Base-by-base conservation (phyloP, 2,797 vertebrate genomes). In the Macrochelys suwanniensis region DNA sequence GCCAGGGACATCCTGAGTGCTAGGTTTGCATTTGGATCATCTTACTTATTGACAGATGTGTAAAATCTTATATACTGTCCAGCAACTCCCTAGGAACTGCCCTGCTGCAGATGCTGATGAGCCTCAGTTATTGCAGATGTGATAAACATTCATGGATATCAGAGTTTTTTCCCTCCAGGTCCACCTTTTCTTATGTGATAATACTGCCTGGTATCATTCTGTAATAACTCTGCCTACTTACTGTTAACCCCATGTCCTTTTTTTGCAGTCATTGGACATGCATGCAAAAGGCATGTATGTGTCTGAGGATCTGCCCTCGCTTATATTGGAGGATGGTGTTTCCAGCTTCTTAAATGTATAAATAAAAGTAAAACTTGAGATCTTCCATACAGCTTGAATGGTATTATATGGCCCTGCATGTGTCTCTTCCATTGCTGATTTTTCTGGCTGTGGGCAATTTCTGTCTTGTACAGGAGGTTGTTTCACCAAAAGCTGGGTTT, bases 31-130 rank as follows among this genome's bases (percentile, higher is more conserved):
- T 95, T 97, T 97, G 95, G 92, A 94, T 96, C 94, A 95, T 97
- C 93, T 95, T 92, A 88, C 89, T 86, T 87, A 88, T 84, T 97
- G 97, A 96, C 96, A 97, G 91, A 96, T 94, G 84, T 95, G 78
- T 97, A 97, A 97, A 96, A 96, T 91, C 95, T 82, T 97, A 96
- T 95, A 95, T 90, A 95, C 94, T 96, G 84, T 97, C 97, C 95
- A 96, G 97, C 94, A 97, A 85, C 89, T 97, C 96, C 94, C 95
- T 49, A 90, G 91, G 94, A 92, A 88, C 84, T 89, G 90, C 87
- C 79, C 80, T 92, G 80, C 88, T 93, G 80, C 94, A 91, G 91
- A 92, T 82, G 93, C 84, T 95, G 82, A 65, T 91, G 77, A 97
- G 85, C 87, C 94, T 87, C 94, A 94, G 85, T 89, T 91, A 95